Evolutionary conservation across 2,113 vertebrate species (phyloP).

Genomic region (Otocyon megalotis): DNA sequence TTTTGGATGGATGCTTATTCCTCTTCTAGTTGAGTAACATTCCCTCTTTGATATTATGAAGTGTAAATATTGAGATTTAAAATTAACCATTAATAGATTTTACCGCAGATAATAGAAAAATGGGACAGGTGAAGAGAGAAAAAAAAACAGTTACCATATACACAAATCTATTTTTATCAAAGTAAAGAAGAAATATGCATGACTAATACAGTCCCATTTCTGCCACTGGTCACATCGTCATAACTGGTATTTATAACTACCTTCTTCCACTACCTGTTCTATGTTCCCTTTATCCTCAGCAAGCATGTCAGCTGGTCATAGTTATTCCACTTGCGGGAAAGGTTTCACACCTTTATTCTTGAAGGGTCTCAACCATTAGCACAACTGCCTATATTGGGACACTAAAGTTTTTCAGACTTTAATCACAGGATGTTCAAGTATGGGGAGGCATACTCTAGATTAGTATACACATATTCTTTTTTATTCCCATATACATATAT

Average conservation of each 20-base stretch:
- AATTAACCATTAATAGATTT: neutral
- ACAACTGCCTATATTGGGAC: neutral
- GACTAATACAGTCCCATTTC: neutral
- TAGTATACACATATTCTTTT: neutral
- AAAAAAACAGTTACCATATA: slow-evolving; percentile 1
- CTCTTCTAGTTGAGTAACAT: neutral
- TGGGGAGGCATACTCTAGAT: neutral
- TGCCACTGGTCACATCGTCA: neutral
- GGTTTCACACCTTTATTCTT: neutral
- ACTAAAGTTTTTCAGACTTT: neutral
- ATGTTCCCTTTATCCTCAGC: neutral
- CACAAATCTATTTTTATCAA: neutral
- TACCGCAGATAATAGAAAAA: neutral
- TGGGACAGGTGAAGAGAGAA: neutral
- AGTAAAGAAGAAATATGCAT: neutral
- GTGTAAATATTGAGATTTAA: neutral
- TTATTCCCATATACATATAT: neutral
- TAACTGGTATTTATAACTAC: neutral
- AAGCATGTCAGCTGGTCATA: neutral
- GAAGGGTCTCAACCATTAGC: neutral
- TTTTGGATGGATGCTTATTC: neutral
- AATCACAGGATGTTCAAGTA: neutral
- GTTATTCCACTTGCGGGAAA: neutral
- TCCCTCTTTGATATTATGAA: neutral
- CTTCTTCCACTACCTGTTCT: neutral